These are phyloP conservation scores for Takifugu ocellatus DNA, from an alignment of 2,797 vertebrate genomes.

Conservation along the genomic window DNA sequence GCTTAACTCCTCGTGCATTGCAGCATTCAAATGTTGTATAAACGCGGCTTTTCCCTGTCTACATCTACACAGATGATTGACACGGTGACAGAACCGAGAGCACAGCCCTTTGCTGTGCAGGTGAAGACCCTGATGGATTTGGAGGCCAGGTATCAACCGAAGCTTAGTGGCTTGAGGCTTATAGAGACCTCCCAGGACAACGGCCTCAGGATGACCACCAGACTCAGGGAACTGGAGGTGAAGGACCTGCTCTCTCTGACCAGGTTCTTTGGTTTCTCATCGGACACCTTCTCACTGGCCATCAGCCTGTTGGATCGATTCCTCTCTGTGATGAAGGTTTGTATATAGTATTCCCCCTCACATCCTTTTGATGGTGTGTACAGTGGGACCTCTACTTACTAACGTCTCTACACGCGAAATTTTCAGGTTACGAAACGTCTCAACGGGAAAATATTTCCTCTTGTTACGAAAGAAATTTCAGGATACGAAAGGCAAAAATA, in stretches of 20 bases:
- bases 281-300: conserved; percentile 89
- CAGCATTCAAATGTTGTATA: neutral
- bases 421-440: no score
- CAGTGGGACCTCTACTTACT: no score
- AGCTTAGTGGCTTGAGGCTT: conserved; percentile 84
- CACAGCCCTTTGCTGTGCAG: conserved; percentile 77
- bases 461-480: no score
- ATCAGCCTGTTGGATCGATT: conserved; percentile 92
- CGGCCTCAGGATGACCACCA: conserved; percentile 88
- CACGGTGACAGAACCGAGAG: conserved; percentile 65
- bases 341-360: conserved; percentile 13
- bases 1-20: no score
- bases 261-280: conserved; percentile 91
- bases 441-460: no score
- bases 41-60: neutral
- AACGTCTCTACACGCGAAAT: no score
- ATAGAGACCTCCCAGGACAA: conserved; percentile 88
- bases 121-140: conserved; percentile 83
- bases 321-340: conserved; percentile 92
- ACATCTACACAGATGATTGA: conserved; percentile 85
- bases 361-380: neutral
- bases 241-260: conserved; percentile 92
- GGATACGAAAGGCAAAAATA: no score
- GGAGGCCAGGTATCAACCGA: conserved; percentile 87
- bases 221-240: conserved; percentile 89